phyloP scores from a whole-genome alignment of 2,797 vertebrate genomes.

The Arrhamphus sclerolepis region DNA sequence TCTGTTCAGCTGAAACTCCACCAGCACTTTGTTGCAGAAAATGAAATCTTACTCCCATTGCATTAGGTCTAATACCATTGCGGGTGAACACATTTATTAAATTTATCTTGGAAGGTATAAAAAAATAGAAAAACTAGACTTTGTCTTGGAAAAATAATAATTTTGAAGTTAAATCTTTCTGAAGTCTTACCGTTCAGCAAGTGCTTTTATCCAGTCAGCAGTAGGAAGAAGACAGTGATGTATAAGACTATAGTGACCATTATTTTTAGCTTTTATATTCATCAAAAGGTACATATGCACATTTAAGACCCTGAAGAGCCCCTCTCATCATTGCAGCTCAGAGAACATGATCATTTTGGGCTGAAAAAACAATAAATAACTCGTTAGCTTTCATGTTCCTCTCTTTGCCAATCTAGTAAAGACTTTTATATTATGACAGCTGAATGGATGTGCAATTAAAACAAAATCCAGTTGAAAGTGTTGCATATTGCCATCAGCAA shows the following conservation, averaged over 20 bases:
- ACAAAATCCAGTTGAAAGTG: conserved; percentile 57
- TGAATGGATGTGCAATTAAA: conserved; percentile 10
- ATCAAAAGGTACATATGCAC: not conserved
- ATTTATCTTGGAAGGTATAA: conserved; percentile 31
- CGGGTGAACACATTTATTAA: conserved; percentile 33
- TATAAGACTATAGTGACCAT: too few species aligned
- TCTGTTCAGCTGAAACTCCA: conserved; percentile 38
- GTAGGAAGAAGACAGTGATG: too few species aligned
- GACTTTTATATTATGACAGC: too few species aligned
- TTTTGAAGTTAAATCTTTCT: conserved; percentile 19
- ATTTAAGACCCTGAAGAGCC: not conserved
- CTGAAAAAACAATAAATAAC: not conserved
- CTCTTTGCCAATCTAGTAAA: conserved; percentile 7
- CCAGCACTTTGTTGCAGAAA: conserved; percentile 26
- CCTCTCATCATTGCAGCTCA: not conserved
- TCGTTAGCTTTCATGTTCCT: conserved; percentile 9
- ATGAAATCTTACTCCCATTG: conserved; percentile 51
- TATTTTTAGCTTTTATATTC: not conserved
- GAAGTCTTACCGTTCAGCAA: conserved; percentile 5
- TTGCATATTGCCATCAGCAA: conserved; percentile 26
- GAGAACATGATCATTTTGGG: not conserved
- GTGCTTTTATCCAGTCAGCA: not conserved
- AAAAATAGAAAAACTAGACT: conserved; percentile 15
- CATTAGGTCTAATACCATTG: conserved; percentile 32
- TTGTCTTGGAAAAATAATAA: not conserved